Base-by-base conservation (phyloP, 2,113 vertebrate species). In the Brachypteracias leptosomus region DNA sequence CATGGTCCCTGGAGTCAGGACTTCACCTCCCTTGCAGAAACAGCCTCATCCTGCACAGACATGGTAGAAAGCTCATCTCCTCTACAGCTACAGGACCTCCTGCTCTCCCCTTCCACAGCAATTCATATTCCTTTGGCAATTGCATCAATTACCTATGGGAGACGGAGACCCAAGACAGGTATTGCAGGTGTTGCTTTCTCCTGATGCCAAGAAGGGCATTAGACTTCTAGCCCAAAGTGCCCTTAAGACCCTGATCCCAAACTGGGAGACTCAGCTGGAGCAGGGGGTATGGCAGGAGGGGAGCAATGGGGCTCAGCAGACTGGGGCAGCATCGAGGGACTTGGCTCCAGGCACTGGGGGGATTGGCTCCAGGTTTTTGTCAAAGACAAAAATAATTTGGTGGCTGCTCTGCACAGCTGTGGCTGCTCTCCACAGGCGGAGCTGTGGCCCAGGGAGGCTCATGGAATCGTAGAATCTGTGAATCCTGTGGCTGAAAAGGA, bases 1-100 rank as follows among this genome's bases (percentile, higher is more conserved):
- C 19, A 0, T 1, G 6, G 10, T 51, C 35, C 59, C 61, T 3
- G 1, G 19, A 75, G 42, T 47, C 35, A 8, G 55, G 29, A 35
- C 16, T 38, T 71, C 62, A 40, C 26, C n/a, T 46, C 9, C 47
- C 51, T 18, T 4, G 1, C 35, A 58, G 42, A 33, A 70, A 26
- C 47, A 38, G 44, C 73, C 65, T 46, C 31, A 36, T 2, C 11
- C 36, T 4, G 13, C 4, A 6, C 49, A 47, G 55, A 24, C 5
- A 17, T 1, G 2, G 38, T 4, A 46, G 28, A 51, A 58, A 85
- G 26, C 80, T 22, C 7, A 0, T 42, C 38, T 57, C 16, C 62
- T 46, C 28, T 31, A 25, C 0, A 1, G 26, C 66, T 51, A 16
- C 3, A 0, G 63, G 67, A n/a, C 29, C 3, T 0, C 44, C 24